phyloP scores from a whole-genome alignment of 2,797 vertebrate species.

The Spizella passerina region DNA sequence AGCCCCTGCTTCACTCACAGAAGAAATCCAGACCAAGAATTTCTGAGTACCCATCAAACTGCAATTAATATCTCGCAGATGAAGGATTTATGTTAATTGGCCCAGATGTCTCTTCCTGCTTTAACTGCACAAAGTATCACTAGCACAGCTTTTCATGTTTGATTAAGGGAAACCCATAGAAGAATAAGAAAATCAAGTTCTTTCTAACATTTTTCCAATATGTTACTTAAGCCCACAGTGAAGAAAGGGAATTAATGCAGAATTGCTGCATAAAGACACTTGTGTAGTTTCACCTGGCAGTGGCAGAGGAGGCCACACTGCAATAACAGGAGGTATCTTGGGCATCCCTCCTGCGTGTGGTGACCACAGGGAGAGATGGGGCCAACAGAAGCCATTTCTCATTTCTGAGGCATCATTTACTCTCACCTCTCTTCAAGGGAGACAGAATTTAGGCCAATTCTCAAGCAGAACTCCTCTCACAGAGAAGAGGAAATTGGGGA shows the following conservation, averaged over 20 bases:
- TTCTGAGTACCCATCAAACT: neutral
- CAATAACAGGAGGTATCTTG: neutral
- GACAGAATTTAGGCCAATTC: neutral
- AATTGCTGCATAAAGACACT: neutral
- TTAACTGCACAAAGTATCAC: neutral
- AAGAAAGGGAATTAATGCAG: neutral
- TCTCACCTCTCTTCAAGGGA: neutral
- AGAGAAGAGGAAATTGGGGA: neutral
- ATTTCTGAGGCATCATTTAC: neutral
- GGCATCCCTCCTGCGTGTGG: neutral
- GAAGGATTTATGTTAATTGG: neutral
- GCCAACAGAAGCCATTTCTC: neutral
- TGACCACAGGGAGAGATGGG: neutral
- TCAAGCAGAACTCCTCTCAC: neutral
- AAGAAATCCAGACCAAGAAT: fast-evolving
- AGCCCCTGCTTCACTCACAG: neutral
- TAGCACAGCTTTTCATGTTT: neutral
- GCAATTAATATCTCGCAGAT: neutral
- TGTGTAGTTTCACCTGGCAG: neutral
- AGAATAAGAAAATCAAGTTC: neutral
- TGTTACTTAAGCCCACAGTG: neutral
- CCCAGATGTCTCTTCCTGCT: neutral
- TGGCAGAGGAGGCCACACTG: neutral
- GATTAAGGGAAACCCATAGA: neutral
- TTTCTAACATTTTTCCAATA: neutral